Evolutionary conservation across 2,113 vertebrate genomes (phyloP).

Genomic region (Picathartes gymnocephalus): DNA sequence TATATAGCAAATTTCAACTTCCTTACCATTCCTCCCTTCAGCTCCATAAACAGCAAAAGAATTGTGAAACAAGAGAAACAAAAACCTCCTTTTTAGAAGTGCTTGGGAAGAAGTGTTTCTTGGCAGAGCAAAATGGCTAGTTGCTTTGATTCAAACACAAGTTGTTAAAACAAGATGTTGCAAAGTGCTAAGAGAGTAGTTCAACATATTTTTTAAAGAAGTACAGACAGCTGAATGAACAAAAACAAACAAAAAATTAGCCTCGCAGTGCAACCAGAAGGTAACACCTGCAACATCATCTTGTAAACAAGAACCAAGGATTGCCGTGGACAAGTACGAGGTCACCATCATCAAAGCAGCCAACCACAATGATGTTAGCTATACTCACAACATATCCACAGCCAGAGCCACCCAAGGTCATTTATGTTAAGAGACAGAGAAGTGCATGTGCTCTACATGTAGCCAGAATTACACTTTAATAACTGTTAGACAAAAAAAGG

Average conservation of each 20-base stretch:
- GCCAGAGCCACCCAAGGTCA: background rate
- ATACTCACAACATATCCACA: background rate
- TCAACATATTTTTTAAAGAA: background rate
- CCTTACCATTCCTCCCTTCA: background rate
- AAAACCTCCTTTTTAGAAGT: background rate
- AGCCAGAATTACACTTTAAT: background rate
- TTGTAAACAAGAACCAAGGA: background rate
- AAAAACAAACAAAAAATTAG: background rate
- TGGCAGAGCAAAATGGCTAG: background rate
- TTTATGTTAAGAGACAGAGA: background rate
- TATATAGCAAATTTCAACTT: background rate
- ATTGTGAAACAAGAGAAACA: conserved; percentile 13
- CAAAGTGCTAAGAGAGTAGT: background rate
- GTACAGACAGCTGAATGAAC: background rate
- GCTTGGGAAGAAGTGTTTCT: background rate
- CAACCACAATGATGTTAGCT: background rate
- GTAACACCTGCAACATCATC: background rate
- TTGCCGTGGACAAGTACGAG: background rate
- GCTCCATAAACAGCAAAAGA: background rate
- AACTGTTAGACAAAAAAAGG: background rate
- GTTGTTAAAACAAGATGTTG: conserved; percentile 13
- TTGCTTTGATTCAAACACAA: conserved; percentile 17
- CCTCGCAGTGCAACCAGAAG: background rate
- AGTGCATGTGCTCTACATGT: background rate
- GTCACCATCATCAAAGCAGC: background rate